Evolutionary conservation across 1,140 invertebrate species (phyloP), one percentile per base, ranked within the genome.

Genomic region (Drosophila rhopaloa): DNA sequence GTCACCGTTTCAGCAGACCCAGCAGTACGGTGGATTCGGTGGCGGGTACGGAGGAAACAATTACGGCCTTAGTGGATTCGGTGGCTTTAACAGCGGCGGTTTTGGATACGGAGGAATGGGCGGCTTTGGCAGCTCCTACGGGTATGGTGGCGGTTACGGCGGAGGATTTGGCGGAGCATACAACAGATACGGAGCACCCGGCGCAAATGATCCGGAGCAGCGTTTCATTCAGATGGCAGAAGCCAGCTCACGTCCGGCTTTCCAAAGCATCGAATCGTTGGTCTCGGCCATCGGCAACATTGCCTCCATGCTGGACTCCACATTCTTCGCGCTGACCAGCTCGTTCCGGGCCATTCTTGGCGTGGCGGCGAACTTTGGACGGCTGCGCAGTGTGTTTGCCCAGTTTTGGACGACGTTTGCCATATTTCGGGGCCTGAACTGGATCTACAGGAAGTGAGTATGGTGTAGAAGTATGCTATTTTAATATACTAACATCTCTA

Each of bases 261-360:
- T 99, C 93, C 96, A 98, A 83, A 98, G 97, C 13, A 97, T 99
- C 79, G 97, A 99, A 93, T 96, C 97, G 63, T 94, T 99, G 63
- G 97, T 99, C 0, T 95, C 96, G 66, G 97, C 98, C 16, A 97
- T 99, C 90, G 96, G 96, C 27, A 98, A 98, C 50, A 95, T 99
- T 9, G 97, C 97, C 24, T 98, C 98, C 94, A 98, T 99, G 97
- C 93, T 99, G 35, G 98, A 99, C 88, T 99, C 98, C 13, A 99
- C 98, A 66, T 98, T 98, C 92, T 96, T 97, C 93, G 98, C 98
- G 16, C 94, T 99, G 79, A 97, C 98, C 11, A 98, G 96, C 92
- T 99, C 98, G 6, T 99, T 99, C 92, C 94, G 97, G 86, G 98
- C 98, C 46, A 97, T 99, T 75, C 93, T 99, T 38, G 97, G 97